These are phyloP conservation scores for Nymphalis io DNA, from an alignment of 1,140 invertebrate species.

Conservation along the genomic window DNA sequence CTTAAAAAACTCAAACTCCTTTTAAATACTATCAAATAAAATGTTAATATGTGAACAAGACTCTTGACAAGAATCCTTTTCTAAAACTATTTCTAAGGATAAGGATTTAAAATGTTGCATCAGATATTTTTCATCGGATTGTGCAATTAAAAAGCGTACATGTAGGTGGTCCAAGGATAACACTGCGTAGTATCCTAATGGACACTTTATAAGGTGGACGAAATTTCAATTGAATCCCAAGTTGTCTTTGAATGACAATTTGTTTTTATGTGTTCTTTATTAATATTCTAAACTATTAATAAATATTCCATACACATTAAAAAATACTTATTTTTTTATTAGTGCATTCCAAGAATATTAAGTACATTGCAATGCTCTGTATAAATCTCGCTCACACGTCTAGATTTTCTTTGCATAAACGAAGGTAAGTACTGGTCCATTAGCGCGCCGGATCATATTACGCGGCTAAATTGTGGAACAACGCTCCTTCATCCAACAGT, in stretches of 20 bases:
- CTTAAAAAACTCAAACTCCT: too few species aligned
- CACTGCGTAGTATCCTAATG: not conserved
- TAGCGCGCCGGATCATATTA: constrained; percentile 60
- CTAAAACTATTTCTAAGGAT: not conserved
- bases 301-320: too few species aligned
- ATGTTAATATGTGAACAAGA: too few species aligned
- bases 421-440: constrained; percentile 51
- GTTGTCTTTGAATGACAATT: too few species aligned
- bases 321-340: too few species aligned
- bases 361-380: not conserved
- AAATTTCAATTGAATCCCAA: not conserved
- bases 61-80: not conserved
- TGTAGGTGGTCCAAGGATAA: not conserved
- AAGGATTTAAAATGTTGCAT: not conserved
- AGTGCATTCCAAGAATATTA: too few species aligned
- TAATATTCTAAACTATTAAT: too few species aligned
- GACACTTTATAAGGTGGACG: not conserved
- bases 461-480: constrained; percentile 76
- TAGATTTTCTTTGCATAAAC: constrained; percentile 34
- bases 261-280: not conserved
- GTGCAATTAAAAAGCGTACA: not conserved
- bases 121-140: not conserved
- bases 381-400: constrained; percentile 17
- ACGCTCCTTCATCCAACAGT: constrained; percentile 61
- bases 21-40: too few species aligned